Evolutionary conservation across 2,888 invertebrate genomes (phyloP).

Genomic region (Itoplectis maculator): DNA sequence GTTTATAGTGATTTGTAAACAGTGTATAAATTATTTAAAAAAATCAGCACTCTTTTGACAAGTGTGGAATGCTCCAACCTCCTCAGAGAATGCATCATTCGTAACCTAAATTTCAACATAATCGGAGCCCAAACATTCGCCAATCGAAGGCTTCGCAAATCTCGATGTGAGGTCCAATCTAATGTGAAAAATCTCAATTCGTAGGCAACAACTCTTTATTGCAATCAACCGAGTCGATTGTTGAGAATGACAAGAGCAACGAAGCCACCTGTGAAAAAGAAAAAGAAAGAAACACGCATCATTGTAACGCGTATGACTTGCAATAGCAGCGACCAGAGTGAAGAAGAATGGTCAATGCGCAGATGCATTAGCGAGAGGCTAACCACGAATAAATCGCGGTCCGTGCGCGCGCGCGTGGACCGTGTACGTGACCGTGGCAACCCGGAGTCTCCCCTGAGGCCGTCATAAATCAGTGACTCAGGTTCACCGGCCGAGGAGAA

Average conservation of each 20-base stretch:
- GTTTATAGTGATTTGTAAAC: too few species aligned
- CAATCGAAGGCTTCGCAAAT: too few species aligned
- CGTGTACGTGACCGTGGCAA: constrained; percentile 69
- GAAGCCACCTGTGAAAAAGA: constrained; percentile 5
- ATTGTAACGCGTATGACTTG: constrained; percentile 13
- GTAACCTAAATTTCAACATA: too few species aligned
- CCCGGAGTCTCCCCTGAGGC: constrained; percentile 78
- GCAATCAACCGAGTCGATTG: neutral
- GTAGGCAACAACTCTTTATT: neutral
- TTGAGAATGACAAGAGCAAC: neutral
- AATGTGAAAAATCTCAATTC: neutral
- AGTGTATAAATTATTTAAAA: too few species aligned
- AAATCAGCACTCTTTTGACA: too few species aligned
- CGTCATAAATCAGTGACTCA: constrained; percentile 79
- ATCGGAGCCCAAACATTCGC: too few species aligned
- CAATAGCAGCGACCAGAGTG: neutral
- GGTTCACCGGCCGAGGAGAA: constrained; percentile 67
- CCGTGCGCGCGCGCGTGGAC: constrained; percentile 47
- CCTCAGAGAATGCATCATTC: too few species aligned
- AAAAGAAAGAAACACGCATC: constrained; percentile 3
- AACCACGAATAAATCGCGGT: constrained; percentile 9
- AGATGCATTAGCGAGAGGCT: constrained; percentile 4
- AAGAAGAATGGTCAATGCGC: neutral
- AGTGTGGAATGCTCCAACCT: too few species aligned
- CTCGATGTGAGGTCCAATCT: neutral